Base-by-base conservation (phyloP, 2,888 invertebrate species). In the Drosophila glabriapex region DNA sequence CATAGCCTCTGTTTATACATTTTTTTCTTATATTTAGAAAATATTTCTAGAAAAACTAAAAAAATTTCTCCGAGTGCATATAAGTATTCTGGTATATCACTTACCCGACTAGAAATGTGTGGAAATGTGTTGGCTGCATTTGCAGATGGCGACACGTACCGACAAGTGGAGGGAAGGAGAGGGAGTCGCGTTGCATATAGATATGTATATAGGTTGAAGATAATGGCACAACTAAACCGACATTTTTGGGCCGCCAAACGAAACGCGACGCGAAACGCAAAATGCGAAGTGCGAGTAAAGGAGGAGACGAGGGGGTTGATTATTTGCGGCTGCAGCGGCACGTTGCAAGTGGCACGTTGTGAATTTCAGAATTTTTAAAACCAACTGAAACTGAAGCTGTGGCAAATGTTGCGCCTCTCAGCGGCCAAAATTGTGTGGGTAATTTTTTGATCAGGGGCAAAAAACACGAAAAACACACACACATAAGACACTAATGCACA, bases 161-260 rank as follows among this genome's bases (percentile, higher is more conserved):
- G 72, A 68, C 33, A 54, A 49, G n/a, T 56, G 50, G 54, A 29
- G 25, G 65, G 43, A 46, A 63, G 35, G 61, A 55, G 19, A 39
- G 37, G 33, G 43, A 46, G 16, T 46, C 46, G 16, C 22, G 46
- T 16, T 25, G 60, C 58, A 43, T 12, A 19, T 41, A 22, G n/a
- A 58, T 58, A 58, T 58, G n/a, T 14, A n/a, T n/a, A 61, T 49
- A 58, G 61, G 61, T 62, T 46, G 70, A 56, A 76, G 87, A 87
- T 85, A 82, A 89, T 82, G 68, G 60, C 49, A 66, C 66, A 84
- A 86, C 85, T 89, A 89, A 84, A 84, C 82, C 82, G 73, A 89
- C 76, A 85, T 82, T 80, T 84, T 87, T 80, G 71, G 84, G 62
- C 64, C 66, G 55, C 41, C 61, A 63, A 81, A 75, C 61, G 68